Evolutionary conservation across 2,113 vertebrate species (phyloP), one percentile per base, ranked within the genome.

Genomic region (Gasterosteus nipponicus): DNA sequence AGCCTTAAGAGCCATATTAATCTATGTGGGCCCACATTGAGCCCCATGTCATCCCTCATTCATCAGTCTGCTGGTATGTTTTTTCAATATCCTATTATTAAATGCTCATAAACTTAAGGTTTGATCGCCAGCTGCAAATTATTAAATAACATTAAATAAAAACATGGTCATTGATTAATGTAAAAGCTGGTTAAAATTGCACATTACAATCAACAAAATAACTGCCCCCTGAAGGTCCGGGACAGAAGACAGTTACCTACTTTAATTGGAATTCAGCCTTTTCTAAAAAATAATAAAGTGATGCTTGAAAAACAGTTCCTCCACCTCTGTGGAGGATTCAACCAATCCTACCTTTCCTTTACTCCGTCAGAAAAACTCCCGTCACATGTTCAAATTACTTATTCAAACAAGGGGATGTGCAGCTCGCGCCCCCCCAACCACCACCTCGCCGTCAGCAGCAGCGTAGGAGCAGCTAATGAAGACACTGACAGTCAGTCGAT

Each of bases 401-500:
- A 56, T 69, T 70, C 19, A 78, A 49, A 74, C 4, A 63, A 62
- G 39, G 29, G 53, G 70, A 41, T 44, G 29, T 64, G 41, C 51
- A 47, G 35, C 18, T 6, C 35, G 5, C 3, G 5, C 35, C 35
- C 35, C 35, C 35, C 35, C 35, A 4, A 3, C 33, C 33, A 1
- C 33, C 33, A 1, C 33, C 33, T 35, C 33, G 3, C 1, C 33
- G 5, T 6, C 44, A 44, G 9, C 42, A 2, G 56, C 59, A 26
- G 75, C 60, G 83, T 83, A 82, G 76, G 85, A 31, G 85, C 57
- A 39, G 79, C 77, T 87, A 87, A 89, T 79, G 76, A 84, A 83
- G 81, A 85, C 78, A 46, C 64, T 74, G 80, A 78, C 70, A 71
- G 70, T 31, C 74, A 70, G 41, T 68, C 35, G 35, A 38, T 38